phyloP scores from a whole-genome alignment of 2,113 vertebrate species.

The Hemicordylus capensis region DNA sequence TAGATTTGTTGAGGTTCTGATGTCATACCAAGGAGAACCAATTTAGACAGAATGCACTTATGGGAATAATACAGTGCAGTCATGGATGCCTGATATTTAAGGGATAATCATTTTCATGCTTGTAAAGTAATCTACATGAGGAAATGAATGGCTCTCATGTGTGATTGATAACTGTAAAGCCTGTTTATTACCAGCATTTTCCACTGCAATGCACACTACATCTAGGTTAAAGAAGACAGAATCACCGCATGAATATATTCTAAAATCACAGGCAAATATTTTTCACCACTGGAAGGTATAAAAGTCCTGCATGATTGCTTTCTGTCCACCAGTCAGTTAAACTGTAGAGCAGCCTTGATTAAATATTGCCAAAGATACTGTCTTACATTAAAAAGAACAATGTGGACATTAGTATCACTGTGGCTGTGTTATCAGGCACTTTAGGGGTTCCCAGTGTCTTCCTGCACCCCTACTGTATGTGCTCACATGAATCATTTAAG shows the following conservation, averaged over 20 bases:
- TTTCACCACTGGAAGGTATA: neutral
- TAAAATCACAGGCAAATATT: constrained; percentile 10
- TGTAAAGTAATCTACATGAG: constrained; percentile 11
- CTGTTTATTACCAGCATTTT: neutral
- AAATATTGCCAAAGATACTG: neutral
- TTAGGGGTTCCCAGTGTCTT: neutral
- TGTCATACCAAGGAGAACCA: constrained; percentile 11
- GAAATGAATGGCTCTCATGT: constrained; percentile 12
- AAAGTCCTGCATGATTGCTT: neutral
- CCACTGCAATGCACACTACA: neutral
- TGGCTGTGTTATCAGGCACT: neutral
- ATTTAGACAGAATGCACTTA: constrained; percentile 20
- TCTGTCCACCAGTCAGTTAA: neutral
- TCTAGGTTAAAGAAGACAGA: constrained; percentile 10
- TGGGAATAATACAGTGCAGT: constrained; percentile 20
- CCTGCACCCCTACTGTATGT: neutral
- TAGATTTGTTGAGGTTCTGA: constrained; percentile 16
- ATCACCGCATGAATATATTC: neutral
- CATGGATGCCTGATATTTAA: constrained; percentile 13
- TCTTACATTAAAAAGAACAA: neutral
- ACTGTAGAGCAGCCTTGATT: neutral
- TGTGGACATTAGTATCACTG: neutral
- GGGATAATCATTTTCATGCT: constrained; percentile 24
- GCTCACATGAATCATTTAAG: neutral
- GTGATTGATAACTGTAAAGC: constrained; percentile 6